These are phyloP conservation scores for Acestrorhynchus altus DNA, from an alignment of 2,797 vertebrate genomes.

Conservation along the genomic window DNA sequence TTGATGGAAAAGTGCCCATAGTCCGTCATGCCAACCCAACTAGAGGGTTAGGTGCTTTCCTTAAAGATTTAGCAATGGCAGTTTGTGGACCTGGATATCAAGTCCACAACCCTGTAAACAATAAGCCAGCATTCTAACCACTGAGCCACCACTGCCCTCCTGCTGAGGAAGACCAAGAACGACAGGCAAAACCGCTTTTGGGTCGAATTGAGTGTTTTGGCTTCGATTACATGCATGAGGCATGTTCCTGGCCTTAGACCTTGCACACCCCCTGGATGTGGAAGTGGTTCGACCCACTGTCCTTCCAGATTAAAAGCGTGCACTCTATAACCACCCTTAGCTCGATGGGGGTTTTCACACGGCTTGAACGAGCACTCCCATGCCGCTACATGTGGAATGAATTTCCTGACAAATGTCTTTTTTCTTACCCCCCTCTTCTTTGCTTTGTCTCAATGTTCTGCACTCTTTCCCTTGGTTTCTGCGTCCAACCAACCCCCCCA, in stretches of 20 bases:
- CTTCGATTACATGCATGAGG: no score
- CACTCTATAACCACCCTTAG: constrained; percentile 39
- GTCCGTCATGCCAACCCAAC: no score
- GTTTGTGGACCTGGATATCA: no score
- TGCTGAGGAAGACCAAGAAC: no score
- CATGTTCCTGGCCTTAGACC: neutral
- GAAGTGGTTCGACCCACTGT: neutral
- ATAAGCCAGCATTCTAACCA: no score
- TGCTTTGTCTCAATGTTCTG: constrained; percentile 36
- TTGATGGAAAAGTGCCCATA: no score
- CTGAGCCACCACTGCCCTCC: no score
- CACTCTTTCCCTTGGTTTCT: constrained; percentile 17
- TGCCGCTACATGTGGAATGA: constrained; percentile 53
- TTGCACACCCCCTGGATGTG: neutral
- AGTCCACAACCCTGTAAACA: no score
- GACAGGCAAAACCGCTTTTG: no score
- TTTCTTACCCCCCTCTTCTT: constrained; percentile 21
- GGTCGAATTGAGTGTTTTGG: no score
- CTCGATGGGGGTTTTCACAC: constrained; percentile 39
- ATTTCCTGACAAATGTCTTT: constrained; percentile 56
- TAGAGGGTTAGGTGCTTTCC: no score
- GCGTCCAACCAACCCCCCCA: neutral
- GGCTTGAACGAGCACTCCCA: constrained; percentile 37
- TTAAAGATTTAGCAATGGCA: no score
- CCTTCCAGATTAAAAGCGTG: constrained; percentile 43